phyloP scores from a whole-genome alignment of 2,888 invertebrate species.

The Rhogogaster chlorosoma region DNA sequence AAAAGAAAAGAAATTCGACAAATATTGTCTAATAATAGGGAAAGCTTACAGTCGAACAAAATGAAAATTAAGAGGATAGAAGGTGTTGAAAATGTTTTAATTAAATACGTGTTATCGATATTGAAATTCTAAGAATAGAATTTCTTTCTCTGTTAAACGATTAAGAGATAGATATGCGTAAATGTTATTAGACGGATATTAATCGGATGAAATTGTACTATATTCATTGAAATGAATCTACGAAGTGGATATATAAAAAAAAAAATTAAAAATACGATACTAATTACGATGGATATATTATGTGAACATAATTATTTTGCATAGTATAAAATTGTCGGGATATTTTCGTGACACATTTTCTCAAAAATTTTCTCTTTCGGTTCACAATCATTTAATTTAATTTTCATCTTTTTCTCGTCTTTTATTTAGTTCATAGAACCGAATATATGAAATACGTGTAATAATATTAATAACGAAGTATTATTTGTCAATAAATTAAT shows the following conservation, averaged over 20 bases:
- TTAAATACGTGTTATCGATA: conserved; percentile 15
- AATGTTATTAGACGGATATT: conserved; percentile 20
- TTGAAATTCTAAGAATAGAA: conserved; percentile 2
- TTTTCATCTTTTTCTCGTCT: neutral
- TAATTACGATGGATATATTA: neutral
- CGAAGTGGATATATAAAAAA: neutral
- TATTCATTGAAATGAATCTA: conserved; percentile 12
- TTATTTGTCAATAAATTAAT: conserved; percentile 19
- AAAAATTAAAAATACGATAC: neutral
- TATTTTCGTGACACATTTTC: neutral
- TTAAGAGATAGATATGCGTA: neutral
- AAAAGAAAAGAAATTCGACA: neutral
- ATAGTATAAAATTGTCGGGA: neutral
- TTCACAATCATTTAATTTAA: neutral
- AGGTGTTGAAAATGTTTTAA: neutral
- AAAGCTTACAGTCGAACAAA: neutral
- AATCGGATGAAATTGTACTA: neutral
- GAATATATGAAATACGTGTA: neutral
- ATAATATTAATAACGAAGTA: neutral
- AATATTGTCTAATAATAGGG: neutral
- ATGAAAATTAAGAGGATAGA: neutral
- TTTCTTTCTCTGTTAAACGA: conserved; percentile 1
- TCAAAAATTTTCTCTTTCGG: neutral
- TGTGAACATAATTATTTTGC: conserved; percentile 14
- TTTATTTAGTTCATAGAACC: conserved; percentile 3